Evolutionary conservation across 2,113 vertebrate genomes (phyloP).

Genomic region (Cyphomyrus discorhynchus): DNA sequence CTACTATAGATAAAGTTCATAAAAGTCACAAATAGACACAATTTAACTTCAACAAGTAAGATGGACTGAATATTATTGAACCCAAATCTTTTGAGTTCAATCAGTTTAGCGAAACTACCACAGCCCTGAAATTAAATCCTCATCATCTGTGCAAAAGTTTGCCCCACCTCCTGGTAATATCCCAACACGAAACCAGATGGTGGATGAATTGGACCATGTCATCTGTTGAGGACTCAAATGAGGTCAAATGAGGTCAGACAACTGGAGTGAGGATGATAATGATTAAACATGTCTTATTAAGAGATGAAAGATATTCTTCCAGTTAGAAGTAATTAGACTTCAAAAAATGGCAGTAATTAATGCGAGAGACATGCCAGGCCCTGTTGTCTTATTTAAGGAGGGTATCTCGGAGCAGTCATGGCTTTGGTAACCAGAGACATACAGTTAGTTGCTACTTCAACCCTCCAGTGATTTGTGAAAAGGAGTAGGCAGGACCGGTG

Average conservation of each 20-base stretch:
- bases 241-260: slow-evolving; percentile 24
- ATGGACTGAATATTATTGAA: not conserved
- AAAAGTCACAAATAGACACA: not conserved
- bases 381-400: not conserved
- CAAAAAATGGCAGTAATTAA: slow-evolving; percentile 3
- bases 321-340: slow-evolving; percentile 25
- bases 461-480: not conserved
- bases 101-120: slow-evolving; percentile 16
- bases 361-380: no score
- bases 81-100: not conserved
- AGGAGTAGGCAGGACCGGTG: not conserved
- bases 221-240: slow-evolving; percentile 41
- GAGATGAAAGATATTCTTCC: slow-evolving; percentile 34
- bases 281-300: slow-evolving; percentile 38
- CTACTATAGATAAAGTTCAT: not conserved
- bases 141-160: slow-evolving; percentile 32
- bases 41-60: not conserved
- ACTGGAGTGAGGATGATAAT: slow-evolving; percentile 25
- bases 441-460: not conserved
- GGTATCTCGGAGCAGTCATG: not conserved
- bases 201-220: slow-evolving; percentile 31
- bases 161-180: slow-evolving; percentile 28
- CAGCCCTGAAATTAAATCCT: slow-evolving; percentile 27
- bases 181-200: slow-evolving; percentile 39
- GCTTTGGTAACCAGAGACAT: not conserved